A percentile compares a stretch with the other conserved stretches of the same genome.
These are phyloP conservation scores for Tethea ocularis DNA, from an alignment of 2,888 invertebrate genomes.

Conservation along the genomic window DNA sequence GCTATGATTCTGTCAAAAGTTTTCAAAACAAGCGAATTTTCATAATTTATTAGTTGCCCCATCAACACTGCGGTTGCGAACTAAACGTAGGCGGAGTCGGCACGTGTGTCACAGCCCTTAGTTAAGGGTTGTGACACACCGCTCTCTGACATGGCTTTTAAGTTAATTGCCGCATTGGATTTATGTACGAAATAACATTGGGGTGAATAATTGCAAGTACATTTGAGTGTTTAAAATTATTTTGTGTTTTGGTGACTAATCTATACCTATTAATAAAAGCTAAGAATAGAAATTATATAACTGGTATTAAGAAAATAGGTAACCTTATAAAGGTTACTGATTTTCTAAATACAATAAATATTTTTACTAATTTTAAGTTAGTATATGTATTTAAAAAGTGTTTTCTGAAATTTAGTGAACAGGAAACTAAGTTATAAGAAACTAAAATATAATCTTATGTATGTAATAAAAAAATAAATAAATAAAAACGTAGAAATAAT, in stretches of 20 bases:
- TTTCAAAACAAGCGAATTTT: slow-evolving; percentile 24
- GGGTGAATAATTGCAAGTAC: slow-evolving; percentile 55
- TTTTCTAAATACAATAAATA: no score
- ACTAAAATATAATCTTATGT: no score
- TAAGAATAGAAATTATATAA: neutral
- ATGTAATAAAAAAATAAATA: no score
- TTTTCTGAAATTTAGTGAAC: no score
- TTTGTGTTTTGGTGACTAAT: slow-evolving; percentile 11
- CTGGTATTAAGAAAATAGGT: no score
- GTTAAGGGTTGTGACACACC: slow-evolving; percentile 71
- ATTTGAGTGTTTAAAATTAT: slow-evolving; percentile 25
- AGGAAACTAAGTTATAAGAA: neutral
- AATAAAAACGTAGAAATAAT: no score
- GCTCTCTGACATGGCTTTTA: slow-evolving; percentile 68
- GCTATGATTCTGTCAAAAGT: neutral
- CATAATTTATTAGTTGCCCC: slow-evolving; percentile 25
- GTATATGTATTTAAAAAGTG: no score
- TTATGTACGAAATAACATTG: slow-evolving; percentile 51
- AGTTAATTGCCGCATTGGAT: slow-evolving; percentile 72
- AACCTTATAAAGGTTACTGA: no score
- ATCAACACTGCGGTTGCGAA: slow-evolving; percentile 50
- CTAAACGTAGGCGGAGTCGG: slow-evolving; percentile 69
- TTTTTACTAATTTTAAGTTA: no score
- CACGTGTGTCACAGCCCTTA: slow-evolving; percentile 74
- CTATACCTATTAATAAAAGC: neutral